These are phyloP conservation scores for Harpalus rufipes DNA, from an alignment of 2,888 invertebrate genomes.

Conservation along the genomic window DNA sequence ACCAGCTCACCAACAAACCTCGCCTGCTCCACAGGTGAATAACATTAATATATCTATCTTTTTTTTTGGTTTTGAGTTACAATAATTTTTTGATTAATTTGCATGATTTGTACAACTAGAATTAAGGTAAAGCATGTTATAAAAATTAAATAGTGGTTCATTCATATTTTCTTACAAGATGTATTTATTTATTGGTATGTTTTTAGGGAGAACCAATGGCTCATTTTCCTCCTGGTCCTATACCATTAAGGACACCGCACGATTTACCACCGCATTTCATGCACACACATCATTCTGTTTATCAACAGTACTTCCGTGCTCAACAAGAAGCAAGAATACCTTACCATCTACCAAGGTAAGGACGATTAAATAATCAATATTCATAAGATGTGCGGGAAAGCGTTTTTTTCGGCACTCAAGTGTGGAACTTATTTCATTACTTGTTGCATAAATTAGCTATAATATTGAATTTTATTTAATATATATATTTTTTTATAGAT, in stretches of 20 bases:
- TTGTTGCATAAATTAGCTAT: too few species aligned
- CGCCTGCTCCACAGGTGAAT: constrained; percentile 85
- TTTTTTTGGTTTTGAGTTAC: constrained; percentile 28
- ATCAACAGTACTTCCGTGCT: constrained; percentile 80
- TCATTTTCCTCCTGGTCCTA: constrained; percentile 78
- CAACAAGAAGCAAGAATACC: constrained; percentile 74
- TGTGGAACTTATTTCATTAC: too few species aligned
- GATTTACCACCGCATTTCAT: constrained; percentile 79
- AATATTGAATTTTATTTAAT: too few species aligned
- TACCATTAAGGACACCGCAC: constrained; percentile 74
- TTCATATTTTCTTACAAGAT: constrained; percentile 2
- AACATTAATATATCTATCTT: constrained; percentile 50
- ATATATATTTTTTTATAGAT: constrained; percentile 71
- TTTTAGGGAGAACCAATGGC: constrained; percentile 80
- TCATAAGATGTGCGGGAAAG: too few species aligned
- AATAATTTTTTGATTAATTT: constrained; percentile 11
- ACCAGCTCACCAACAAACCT: constrained; percentile 90
- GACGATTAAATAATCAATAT: not conserved
- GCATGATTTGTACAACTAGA: constrained; percentile 44
- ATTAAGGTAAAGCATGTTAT: constrained; percentile 27
- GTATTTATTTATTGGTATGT: not conserved
- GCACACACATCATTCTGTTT: constrained; percentile 78
- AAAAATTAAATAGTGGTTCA: not conserved
- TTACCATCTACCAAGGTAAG: constrained; percentile 72
- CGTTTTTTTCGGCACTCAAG: too few species aligned